These are phyloP conservation scores for Thymelicus acteon DNA, from an alignment of 2,888 invertebrate species.

Conservation along the genomic window DNA sequence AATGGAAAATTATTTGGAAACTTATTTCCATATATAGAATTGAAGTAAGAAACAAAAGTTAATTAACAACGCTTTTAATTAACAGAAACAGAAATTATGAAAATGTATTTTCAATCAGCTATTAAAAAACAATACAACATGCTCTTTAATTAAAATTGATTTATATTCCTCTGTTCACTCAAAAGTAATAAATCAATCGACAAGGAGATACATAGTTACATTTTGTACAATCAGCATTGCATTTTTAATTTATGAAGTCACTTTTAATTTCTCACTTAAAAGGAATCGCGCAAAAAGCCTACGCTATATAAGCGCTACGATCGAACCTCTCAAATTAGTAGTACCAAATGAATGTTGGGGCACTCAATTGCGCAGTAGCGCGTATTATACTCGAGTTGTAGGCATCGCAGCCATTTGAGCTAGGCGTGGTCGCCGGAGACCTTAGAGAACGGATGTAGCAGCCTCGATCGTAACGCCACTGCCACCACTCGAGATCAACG, in stretches of 20 bases:
- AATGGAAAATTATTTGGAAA: no score
- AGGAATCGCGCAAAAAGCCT: constrained; percentile 40
- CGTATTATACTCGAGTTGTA: constrained; percentile 59
- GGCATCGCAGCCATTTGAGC: constrained; percentile 62
- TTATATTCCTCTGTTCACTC: not conserved
- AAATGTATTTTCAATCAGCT: no score
- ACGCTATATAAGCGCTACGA: constrained; percentile 47
- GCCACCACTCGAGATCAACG: constrained; percentile 68
- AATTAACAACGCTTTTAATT: no score
- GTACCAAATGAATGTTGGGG: constrained; percentile 47
- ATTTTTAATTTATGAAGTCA: constrained; percentile 34
- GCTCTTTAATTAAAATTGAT: not conserved
- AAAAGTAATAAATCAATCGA: constrained; percentile 16
- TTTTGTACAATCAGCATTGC: constrained; percentile 22
- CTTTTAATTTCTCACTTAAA: constrained; percentile 30
- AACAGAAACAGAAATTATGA: no score
- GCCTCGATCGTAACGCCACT: constrained; percentile 66
- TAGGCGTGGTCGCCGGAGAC: constrained; percentile 74
- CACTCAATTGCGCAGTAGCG: constrained; percentile 53
- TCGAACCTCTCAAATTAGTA: constrained; percentile 49
- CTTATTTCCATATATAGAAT: no score
- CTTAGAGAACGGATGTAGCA: constrained; percentile 78
- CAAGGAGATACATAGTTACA: constrained; percentile 12
- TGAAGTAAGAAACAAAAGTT: no score
- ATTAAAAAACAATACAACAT: no score